Conservation (phyloP, 1,140 invertebrate species). For the Armadillidium nasatum region DNA sequence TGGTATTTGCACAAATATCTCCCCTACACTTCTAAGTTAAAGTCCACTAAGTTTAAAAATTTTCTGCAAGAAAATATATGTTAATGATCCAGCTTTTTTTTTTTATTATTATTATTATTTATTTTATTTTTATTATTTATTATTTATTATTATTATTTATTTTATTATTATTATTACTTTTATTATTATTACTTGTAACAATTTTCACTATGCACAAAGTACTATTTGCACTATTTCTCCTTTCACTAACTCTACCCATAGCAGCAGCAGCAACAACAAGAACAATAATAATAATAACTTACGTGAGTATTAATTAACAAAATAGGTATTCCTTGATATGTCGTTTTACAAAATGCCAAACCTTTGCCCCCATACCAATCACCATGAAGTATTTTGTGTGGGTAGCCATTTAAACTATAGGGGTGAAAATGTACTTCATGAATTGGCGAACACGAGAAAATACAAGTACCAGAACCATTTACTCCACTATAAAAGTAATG, state of each 20-base stretch:
- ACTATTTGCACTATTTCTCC: background rate
- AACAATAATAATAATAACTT: constrained; percentile 51
- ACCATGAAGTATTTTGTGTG: constrained; percentile 91
- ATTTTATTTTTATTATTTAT: no score
- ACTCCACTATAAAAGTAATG: constrained; percentile 64
- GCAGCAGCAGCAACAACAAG: background rate
- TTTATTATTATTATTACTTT: background rate
- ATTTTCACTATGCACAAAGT: background rate
- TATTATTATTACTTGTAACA: background rate
- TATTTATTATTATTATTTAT: no score
- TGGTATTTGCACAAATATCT: no score
- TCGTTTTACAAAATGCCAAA: constrained; percentile 77
- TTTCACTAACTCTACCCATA: background rate
- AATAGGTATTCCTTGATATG: constrained; percentile 62
- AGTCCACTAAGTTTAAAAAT: no score
- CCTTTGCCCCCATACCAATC: constrained; percentile 99
- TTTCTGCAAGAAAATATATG: no score
- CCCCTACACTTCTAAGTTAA: no score
- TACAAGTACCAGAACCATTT: constrained; percentile 82
- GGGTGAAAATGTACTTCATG: constrained; percentile 82
- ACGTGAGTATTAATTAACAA: constrained; percentile 91
- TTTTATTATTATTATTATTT: no score
- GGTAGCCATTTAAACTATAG: constrained; percentile 93
- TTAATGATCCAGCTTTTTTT: no score
- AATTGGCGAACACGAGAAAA: constrained; percentile 83